Evolutionary conservation across 2,113 vertebrate genomes (phyloP), one percentile per base, ranked within the genome.

Genomic region (Callithrix jacchus): DNA sequence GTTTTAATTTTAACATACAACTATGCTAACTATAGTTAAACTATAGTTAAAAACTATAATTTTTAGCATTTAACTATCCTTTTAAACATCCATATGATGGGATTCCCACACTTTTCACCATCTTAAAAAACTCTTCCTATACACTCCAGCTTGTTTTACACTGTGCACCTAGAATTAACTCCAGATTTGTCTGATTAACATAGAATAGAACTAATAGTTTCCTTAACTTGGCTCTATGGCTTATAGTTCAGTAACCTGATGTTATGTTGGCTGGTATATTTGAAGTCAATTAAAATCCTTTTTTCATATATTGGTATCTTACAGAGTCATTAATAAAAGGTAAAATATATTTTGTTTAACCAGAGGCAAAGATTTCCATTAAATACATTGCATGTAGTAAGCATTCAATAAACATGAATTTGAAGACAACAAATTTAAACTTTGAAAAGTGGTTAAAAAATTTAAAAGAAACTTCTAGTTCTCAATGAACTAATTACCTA

Each of bases 311-410:
- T n/a, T 56, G 30, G 45, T 95, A 40, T 70, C 80, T 89, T 94
- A 49, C 40, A 81, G 83, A 87, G 40, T 84, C 27, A 52, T 73
- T 93, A 71, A 61, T 89, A 85, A 73, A 70, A 83, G 20, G 9
- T 37, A 93, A 96, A 93, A 86, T 56, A 73, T 81, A 47, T 52
- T 93, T 86, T 93, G 27, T 66, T 58, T 83, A 87, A 93, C n/a
- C 61, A 90, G 73, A 93, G 88, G 42, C 37, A 79, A 89, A 92
- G 64, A 85, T 20, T 92, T 79, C 54, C 20, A 77, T 66, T 89
- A 87, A 94, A 91, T 77, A 82, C 35, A 71, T n/a, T 54, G 16
- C 30, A 74, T 77, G 3, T 56, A 35, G 21, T 68, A 73, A 93
- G 42, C 30, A 86, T 54, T 96, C 2, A 77, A 73, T 73, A 84